Percentiles rank a stretch among this genome's conserved stretches.
Evolutionary conservation across 2,113 vertebrate species (phyloP).

Genomic region (Corythornis vintsioides): DNA sequence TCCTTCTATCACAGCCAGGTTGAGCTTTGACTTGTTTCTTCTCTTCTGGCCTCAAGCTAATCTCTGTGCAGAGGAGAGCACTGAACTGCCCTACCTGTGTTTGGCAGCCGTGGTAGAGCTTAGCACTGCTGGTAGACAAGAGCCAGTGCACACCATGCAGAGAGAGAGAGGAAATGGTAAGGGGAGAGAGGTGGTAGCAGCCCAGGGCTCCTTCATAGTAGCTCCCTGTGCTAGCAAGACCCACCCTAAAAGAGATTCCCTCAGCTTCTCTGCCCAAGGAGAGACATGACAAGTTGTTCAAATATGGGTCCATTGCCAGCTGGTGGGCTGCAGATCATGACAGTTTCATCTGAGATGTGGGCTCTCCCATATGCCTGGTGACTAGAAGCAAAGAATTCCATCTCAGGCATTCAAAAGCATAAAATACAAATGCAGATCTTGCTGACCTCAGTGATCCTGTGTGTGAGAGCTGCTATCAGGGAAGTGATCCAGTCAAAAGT

Average conservation of each 20-base stretch:
- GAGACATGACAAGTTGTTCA: fast-evolving
- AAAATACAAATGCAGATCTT: background rate
- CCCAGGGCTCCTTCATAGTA: background rate
- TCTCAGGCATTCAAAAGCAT: background rate
- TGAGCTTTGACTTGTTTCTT: background rate
- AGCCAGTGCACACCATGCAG: fast-evolving
- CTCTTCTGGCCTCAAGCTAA: background rate
- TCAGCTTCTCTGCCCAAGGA: background rate
- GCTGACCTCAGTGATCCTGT: background rate
- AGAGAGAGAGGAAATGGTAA: background rate
- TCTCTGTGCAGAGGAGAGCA: background rate
- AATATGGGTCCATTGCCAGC: background rate
- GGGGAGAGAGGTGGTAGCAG: background rate
- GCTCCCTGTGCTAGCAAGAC: background rate
- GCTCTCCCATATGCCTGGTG: background rate
- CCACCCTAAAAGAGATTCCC: too few relatives aligned
- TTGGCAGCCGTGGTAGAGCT: background rate
- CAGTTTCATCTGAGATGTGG: background rate
- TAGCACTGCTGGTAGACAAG: background rate
- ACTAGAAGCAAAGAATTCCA: background rate
- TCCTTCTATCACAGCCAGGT: background rate
- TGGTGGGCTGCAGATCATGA: background rate
- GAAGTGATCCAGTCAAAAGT: background rate
- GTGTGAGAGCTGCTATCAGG: background rate
- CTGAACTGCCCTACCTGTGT: background rate